Evolutionary conservation across 2,113 vertebrate species (phyloP), one percentile per base, ranked within the genome.

Genomic region (Chauna torquata): DNA sequence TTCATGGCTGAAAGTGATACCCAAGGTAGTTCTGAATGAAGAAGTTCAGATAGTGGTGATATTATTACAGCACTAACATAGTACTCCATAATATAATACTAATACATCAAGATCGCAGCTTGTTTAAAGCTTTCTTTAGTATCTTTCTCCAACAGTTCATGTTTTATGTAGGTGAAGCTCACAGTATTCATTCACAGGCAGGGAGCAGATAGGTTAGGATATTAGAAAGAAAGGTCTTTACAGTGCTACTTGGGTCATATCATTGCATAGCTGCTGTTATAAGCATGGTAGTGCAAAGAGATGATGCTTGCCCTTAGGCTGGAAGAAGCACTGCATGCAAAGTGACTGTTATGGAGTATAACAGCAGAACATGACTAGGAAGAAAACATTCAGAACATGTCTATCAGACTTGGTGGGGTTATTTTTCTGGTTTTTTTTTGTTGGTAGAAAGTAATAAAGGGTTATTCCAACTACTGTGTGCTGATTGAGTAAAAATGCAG

Each of bases 71-170:
- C 17, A 2, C 36, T 83, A 30, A 88, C 8, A 2, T 3, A 58
- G 45, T 8, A 32, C 7, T 64, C 47, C 4, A 1, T 9, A 2
- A 19, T n/a, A 62, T 59, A 30, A 23, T 11, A n/a, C 2, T 2
- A n/a, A 68, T 45, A 30, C 40, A 25, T 19, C 4, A 54, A 50
- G 22, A 84, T 25, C 74, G 58, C n/a, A 79, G 14, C 16, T 42
- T 66, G 59, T 62, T 64, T 55, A 64, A 75, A 68, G 64, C 68
- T 89, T 15, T 16, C 68, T 89, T 10, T n/a, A 10, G 16, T 30
- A 7, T 52, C 52, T 86, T 52, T n/a, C 57, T 64, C n/a, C 34
- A 74, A 44, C n/a, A 17, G 59, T 86, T 84, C 19, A 17, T 44
- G 25, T 47, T 94, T 80, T 54, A 24, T 24, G 52, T 25, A 58